phyloP scores from a whole-genome alignment of 2,888 invertebrate species.

The Gisinianus flammeolus region DNA sequence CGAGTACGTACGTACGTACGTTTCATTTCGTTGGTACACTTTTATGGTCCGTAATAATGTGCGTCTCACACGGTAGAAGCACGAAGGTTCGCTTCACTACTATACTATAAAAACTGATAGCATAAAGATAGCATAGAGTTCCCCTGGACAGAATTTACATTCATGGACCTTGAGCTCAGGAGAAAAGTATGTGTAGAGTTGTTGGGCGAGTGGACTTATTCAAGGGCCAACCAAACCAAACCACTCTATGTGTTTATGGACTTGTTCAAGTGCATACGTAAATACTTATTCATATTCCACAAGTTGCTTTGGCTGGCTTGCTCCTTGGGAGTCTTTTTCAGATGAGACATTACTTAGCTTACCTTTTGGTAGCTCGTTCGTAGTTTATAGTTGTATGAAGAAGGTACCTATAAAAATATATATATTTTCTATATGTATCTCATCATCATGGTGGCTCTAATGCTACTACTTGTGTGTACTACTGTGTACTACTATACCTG shows the following conservation, averaged over 20 bases:
- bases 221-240: conserved; percentile 22
- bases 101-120: conserved; percentile 2
- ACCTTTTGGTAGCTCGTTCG: neutral
- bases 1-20: too few relatives aligned
- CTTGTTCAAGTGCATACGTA: conserved; percentile 39
- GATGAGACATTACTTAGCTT: neutral
- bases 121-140: conserved; percentile 34
- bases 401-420: neutral
- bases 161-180: conserved; percentile 38
- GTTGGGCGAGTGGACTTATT: conserved; percentile 28
- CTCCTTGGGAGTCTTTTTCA: neutral
- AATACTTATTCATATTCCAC: conserved; percentile 40
- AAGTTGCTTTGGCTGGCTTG: conserved; percentile 21
- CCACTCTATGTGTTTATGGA: conserved; percentile 37
- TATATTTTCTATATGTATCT: neutral
- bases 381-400: neutral
- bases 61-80: conserved; percentile 35
- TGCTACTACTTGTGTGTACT: neutral
- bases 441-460: neutral
- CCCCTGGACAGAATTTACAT: conserved; percentile 42
- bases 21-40: conserved; percentile 30
- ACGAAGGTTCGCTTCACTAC: conserved; percentile 9
- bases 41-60: conserved; percentile 40
- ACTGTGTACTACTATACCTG: too few relatives aligned
- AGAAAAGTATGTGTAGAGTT: conserved; percentile 24